Base-by-base conservation (phyloP, 2,113 vertebrate genomes). In the Hydrochoerus hydrochaeris region DNA sequence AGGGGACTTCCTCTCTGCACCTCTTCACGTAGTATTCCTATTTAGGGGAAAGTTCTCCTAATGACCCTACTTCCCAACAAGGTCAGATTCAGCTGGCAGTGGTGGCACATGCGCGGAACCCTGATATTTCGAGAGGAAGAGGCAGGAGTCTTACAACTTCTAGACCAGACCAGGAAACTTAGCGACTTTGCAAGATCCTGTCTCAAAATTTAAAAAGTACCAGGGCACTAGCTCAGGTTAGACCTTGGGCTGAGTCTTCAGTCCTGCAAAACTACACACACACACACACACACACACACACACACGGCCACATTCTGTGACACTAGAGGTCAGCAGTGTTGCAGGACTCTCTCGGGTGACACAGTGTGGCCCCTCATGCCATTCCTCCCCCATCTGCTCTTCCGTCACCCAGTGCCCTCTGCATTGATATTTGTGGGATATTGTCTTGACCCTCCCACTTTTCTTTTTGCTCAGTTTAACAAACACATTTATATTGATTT, bases 341-440 rank as follows among this genome's bases (percentile, higher is more conserved):
- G 28, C 41, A 77, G 41, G 44, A 78, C 1, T 46, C 16, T 57
- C 52, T 20, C 16, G 8, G 12, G 17, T 19, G 16, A 22, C 32
- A 10, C 0, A 22, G 24, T 16, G n/a, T 24, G n/a, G 22, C 3
- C 28, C 2, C 8, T 16, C 17, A 6, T 28, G 7, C 4, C 35
- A 20, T 19, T 17, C 10, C 19, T 41, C 10, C 7, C 58, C 71
- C n/a, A 19, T n/a, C 28, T 54, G 1, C 5, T 54, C 35, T 19
- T 54, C 3, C 1, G 13, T 30, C 75, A 63, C n/a, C 14, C 10
- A 26, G 41, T 71, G n/a, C 57, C 26, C 62, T 52, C 4, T 26
- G 52, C 22, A 54, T 22, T 10, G n/a, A 16, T 1, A 46, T 69
- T 67, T 89, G 26, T 32, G 49, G 35, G 28, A 11, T 38, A 19